These are phyloP conservation scores for Pheosia tremula DNA, from an alignment of 2,888 invertebrate species.

Conservation along the genomic window DNA sequence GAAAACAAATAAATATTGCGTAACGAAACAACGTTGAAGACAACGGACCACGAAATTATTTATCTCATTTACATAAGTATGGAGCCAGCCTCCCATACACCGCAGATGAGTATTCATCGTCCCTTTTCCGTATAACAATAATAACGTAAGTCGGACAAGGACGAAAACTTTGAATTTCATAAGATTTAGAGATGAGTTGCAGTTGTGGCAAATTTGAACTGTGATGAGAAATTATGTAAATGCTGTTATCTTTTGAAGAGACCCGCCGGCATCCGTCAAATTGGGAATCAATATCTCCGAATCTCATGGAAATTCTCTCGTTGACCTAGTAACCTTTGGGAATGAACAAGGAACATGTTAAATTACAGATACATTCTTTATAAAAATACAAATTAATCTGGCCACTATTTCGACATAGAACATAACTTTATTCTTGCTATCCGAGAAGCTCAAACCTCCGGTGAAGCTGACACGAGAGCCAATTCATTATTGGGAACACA, in stretches of 20 bases:
- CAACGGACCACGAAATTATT: slow-evolving; percentile 10
- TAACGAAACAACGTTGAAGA: slow-evolving; percentile 1
- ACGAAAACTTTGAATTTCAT: slow-evolving; percentile 4
- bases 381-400: too few relatives aligned
- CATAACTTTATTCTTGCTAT: too few relatives aligned
- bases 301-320: neutral
- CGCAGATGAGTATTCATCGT: slow-evolving; percentile 5
- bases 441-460: too few relatives aligned
- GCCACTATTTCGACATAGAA: too few relatives aligned
- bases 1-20: slow-evolving; percentile 2
- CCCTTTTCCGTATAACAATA: slow-evolving; percentile 1
- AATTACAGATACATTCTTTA: neutral
- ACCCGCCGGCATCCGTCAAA: slow-evolving; percentile 6
- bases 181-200: slow-evolving; percentile 5
- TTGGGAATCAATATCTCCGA: slow-evolving; percentile 7
- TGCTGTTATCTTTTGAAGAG: slow-evolving; percentile 1
- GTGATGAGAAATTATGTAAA: slow-evolving; percentile 11
- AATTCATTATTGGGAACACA: too few relatives aligned
- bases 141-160: slow-evolving; percentile 3
- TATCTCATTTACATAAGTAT: slow-evolving; percentile 16
- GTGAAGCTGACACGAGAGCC: too few relatives aligned
- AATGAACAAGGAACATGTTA: neutral
- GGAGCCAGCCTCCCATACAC: slow-evolving; percentile 1
- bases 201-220: slow-evolving; percentile 8
- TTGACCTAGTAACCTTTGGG: neutral